These are phyloP conservation scores for Cololabis saira DNA, from an alignment of 2,113 vertebrate genomes.

Conservation along the genomic window DNA sequence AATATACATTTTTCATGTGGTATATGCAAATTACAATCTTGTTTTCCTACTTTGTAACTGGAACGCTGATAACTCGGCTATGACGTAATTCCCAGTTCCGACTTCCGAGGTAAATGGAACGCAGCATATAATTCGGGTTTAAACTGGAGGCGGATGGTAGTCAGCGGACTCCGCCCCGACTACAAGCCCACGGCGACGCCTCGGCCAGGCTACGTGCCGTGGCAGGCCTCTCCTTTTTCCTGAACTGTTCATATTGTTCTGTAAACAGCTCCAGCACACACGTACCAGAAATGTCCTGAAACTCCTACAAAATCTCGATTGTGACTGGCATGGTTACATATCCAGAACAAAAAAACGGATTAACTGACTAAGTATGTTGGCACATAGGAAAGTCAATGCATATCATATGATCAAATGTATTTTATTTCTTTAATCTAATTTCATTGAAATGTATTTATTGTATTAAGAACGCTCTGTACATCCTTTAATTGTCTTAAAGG, in stretches of 20 bases:
- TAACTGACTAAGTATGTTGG: neutral
- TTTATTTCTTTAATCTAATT: conserved; percentile 35
- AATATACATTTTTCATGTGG: too few relatives aligned
- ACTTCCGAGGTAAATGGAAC: too few relatives aligned
- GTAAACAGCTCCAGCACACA: conserved; percentile 11
- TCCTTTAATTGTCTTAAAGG: neutral
- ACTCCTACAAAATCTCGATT: neutral
- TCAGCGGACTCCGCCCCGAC: too few relatives aligned
- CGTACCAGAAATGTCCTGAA: neutral
- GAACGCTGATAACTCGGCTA: too few relatives aligned
- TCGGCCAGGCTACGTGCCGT: conserved; percentile 38
- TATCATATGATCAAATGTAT: neutral
- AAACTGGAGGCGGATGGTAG: too few relatives aligned
- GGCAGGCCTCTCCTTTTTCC: neutral
- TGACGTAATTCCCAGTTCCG: too few relatives aligned
- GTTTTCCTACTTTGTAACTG: too few relatives aligned
- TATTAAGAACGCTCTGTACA: conserved; percentile 29
- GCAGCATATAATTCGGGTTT: too few relatives aligned
- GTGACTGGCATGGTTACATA: too few relatives aligned
- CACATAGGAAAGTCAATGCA: neutral
- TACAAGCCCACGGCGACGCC: conserved; percentile 13
- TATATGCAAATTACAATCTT: too few relatives aligned
- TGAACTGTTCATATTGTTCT: conserved; percentile 29
- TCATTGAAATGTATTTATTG: conserved; percentile 52
- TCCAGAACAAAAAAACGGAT: neutral